Evolutionary conservation across 2,797 vertebrate genomes (phyloP).

Genomic region (Premnoplex brunnescens): DNA sequence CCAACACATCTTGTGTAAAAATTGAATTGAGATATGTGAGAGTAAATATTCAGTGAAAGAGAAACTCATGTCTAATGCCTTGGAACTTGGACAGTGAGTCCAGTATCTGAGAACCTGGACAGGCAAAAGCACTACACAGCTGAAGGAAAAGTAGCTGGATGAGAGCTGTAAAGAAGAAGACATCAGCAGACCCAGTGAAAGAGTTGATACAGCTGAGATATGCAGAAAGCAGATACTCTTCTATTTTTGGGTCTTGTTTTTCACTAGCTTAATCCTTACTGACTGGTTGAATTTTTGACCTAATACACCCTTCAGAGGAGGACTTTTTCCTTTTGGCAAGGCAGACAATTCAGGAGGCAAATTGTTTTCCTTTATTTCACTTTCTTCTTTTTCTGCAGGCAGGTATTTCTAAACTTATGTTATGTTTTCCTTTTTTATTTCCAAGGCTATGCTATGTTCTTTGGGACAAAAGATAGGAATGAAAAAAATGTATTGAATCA

Average conservation of each 20-base stretch:
- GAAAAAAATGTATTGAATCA: neutral
- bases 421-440: neutral
- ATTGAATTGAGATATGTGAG: fast-evolving
- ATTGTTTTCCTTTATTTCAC: neutral
- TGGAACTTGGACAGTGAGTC: neutral
- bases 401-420: neutral
- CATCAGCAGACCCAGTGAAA: neutral
- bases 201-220: neutral
- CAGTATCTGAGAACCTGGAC: neutral
- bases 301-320: neutral
- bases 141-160: neutral
- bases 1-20: neutral
- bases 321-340: neutral
- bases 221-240: neutral
- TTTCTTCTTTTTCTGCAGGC: neutral
- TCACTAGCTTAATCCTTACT: neutral
- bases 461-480: neutral
- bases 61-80: neutral
- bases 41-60: neutral
- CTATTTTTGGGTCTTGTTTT: neutral
- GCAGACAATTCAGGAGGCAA: neutral
- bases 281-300: neutral
- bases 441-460: neutral
- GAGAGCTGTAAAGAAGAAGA: neutral
- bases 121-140: neutral